phyloP scores from a whole-genome alignment of 2,888 invertebrate genomes.

The Ornithoptera alexandrae region DNA sequence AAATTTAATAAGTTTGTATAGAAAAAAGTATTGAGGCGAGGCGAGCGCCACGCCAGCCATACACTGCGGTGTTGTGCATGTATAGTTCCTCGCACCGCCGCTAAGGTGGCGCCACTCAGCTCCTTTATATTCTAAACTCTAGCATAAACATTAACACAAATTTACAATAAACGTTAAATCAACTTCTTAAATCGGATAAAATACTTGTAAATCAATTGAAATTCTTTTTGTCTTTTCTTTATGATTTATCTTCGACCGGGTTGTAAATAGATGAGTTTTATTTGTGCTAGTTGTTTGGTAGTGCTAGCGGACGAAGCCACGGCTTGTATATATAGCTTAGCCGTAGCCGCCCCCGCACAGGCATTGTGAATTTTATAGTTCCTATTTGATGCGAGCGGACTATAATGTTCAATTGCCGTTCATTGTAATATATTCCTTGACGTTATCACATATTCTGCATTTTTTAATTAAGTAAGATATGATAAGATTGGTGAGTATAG shows the following conservation, averaged over 20 bases:
- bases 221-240: conserved; percentile 63
- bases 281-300: conserved; percentile 73
- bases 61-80: conserved; percentile 77
- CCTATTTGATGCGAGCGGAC: conserved; percentile 79
- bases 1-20: conserved; percentile 69
- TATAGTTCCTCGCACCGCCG: conserved; percentile 79
- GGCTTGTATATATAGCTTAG: conserved; percentile 60
- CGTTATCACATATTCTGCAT: conserved; percentile 79
- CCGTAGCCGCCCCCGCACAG: conserved; percentile 52
- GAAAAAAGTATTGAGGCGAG: conserved; percentile 73
- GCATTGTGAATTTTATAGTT: conserved; percentile 80
- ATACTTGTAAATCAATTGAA: conserved; percentile 57
- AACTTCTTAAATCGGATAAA: conserved; percentile 62
- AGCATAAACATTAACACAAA: conserved; percentile 74
- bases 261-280: conserved; percentile 69
- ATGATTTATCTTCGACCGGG: conserved; percentile 60
- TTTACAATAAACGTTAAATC: conserved; percentile 59
- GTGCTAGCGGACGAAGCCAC: conserved; percentile 50
- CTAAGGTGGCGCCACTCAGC: conserved; percentile 73
- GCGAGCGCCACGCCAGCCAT: conserved; percentile 62
- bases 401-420: conserved; percentile 80
- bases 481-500: conserved; percentile 74
- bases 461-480: conserved; percentile 73
- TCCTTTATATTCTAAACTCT: conserved; percentile 77
- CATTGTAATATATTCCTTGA: conserved; percentile 77